Base-by-base conservation (phyloP, 2,888 invertebrate species). In the Aproaerema taeniolella region DNA sequence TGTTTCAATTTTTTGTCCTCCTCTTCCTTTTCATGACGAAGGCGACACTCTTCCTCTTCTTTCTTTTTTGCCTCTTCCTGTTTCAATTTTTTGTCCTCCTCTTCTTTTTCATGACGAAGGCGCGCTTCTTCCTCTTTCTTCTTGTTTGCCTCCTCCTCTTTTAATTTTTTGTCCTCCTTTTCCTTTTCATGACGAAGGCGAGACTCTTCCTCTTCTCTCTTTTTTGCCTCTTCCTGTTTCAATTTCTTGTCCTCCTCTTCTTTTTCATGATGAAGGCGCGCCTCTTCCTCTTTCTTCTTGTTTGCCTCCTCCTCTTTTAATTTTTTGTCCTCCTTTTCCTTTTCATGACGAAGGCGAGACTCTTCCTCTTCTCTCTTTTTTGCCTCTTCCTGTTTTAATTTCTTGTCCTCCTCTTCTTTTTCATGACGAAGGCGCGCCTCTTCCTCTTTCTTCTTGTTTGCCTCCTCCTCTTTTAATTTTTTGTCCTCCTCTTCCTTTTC, bases 341-440 rank as follows among this genome's bases (percentile, higher is more conserved):
- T n/a, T n/a, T n/a, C n/a, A n/a, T n/a, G n/a, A n/a, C n/a, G n/a
- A n/a, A n/a, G n/a, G n/a, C n/a, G 12, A 41, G 6, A 16, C 25
- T 38, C 6, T 30, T 34, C 38, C 29, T 32, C 34, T 11, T 39
- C 40, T 31, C n/a, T n/a, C n/a, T 17, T 38, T 34, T 34, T 12
- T 35, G 20, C 45, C 42, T 44, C 24, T 7, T 31, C 31, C 35
- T n/a, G 42, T 40, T 38, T 46, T 29, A 42, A n/a, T n/a, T n/a
- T n/a, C n/a, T 39, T 29, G 41, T 50, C 33, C 49, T 48, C 31
- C 49, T 41, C 59, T 24, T 39, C 43, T 15, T 41, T 39, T 31
- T 38, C n/a, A n/a, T n/a, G n/a, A n/a, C 38, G 8, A 6, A 39
- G 12, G 32, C n/a, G n/a, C n/a, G 30, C 26, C 32, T 43, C 5